These are phyloP conservation scores for Heterotilapia buettikoferi DNA, from an alignment of 2,113 vertebrate genomes.

Conservation along the genomic window DNA sequence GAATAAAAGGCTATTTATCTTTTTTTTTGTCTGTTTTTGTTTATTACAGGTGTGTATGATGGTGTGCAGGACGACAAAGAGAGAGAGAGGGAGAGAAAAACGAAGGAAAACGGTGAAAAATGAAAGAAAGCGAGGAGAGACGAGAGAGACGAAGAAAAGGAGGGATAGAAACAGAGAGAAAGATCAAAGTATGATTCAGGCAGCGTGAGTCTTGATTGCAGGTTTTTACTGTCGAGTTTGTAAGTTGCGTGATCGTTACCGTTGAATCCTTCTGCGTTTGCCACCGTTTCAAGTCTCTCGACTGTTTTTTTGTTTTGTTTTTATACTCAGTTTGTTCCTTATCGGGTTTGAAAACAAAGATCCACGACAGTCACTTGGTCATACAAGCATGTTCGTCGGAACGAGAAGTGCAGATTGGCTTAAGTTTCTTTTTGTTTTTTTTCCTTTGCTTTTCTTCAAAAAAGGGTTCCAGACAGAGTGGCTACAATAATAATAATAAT, in stretches of 20 bases:
- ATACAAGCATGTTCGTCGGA: slow-evolving; percentile 41
- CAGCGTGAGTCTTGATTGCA: slow-evolving; percentile 46
- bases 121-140: not conserved
- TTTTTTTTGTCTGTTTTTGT: slow-evolving; percentile 20
- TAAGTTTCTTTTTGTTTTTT: not conserved
- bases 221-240: slow-evolving; percentile 17
- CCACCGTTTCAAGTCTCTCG: not conserved
- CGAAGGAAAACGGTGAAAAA: not conserved
- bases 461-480: slow-evolving; percentile 56
- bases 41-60: slow-evolving; percentile 52
- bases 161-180: not conserved
- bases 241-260: slow-evolving; percentile 32
- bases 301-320: not conserved
- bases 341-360: slow-evolving; percentile 29
- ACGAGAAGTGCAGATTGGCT: slow-evolving; percentile 51
- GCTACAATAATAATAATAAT: slow-evolving; percentile 44
- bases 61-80: slow-evolving; percentile 28
- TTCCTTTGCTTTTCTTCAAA: slow-evolving; percentile 45
- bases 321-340: slow-evolving; percentile 31
- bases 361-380: slow-evolving; percentile 52
- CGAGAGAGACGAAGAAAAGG: not conserved
- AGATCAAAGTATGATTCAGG: slow-evolving; percentile 32
- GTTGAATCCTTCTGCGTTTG: slow-evolving; percentile 31
- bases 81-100: not conserved
- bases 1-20: slow-evolving; percentile 54